A percentile compares a stretch with the other conserved stretches of the same genome.
Conservation (phyloP, 2,797 vertebrate species). For the Cryptoprocta ferox region DNA sequence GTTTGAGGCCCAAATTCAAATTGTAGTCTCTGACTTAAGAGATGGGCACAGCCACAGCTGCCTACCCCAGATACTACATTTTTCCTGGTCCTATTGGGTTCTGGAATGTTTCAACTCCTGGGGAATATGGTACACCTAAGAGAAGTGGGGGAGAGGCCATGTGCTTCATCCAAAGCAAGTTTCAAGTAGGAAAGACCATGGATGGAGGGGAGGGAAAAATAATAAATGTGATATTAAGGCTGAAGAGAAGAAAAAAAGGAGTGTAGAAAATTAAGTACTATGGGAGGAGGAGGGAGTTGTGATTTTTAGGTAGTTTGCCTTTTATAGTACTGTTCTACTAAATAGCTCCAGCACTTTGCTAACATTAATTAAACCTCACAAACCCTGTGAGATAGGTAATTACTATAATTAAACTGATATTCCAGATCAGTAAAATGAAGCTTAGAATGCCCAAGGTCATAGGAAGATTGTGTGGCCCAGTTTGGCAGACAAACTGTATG, state of each 20-base stretch:
- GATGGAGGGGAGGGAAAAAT: neutral
- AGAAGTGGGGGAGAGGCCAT: neutral
- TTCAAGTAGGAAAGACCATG: neutral
- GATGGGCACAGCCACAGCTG: neutral
- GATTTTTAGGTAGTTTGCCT: slow-evolving; percentile 62
- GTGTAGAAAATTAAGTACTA: neutral
- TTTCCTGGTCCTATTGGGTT: neutral
- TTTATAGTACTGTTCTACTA: slow-evolving; percentile 58
- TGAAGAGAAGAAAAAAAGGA: neutral
- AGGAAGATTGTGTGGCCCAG: slow-evolving; percentile 34
- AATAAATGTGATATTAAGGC: neutral
- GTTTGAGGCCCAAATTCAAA: neutral
- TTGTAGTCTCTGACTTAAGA: neutral
- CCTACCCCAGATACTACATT: neutral
- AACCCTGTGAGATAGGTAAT: slow-evolving; percentile 73
- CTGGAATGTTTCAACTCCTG: neutral
- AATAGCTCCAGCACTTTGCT: slow-evolving; percentile 57
- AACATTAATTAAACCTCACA: slow-evolving; percentile 78
- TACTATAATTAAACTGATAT: slow-evolving; percentile 75
- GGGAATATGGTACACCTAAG: neutral
- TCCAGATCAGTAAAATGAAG: slow-evolving; percentile 68
- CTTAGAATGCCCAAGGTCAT: slow-evolving; percentile 73
- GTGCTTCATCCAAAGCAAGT: neutral
- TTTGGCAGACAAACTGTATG: slow-evolving; percentile 9
- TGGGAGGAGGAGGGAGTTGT: neutral